Conservation (phyloP, 2,797 vertebrate genomes). For the Lacerta bilineata region DNA sequence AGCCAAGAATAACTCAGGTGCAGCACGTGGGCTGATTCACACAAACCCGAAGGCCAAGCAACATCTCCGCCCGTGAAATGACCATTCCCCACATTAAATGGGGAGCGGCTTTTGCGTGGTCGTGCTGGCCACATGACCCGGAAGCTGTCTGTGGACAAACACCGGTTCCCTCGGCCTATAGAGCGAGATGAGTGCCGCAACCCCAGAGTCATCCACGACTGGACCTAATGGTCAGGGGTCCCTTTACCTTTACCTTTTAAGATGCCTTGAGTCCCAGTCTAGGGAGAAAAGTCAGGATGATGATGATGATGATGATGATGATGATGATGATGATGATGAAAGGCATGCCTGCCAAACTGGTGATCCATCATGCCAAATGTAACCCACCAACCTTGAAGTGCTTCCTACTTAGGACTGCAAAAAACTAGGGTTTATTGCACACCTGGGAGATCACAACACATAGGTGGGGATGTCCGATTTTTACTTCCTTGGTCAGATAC, state of each 20-base stretch:
- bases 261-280: no score
- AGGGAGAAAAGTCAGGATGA: no score
- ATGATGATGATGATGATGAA: no score
- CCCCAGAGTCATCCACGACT: no score
- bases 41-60: fast-evolving
- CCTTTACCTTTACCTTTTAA: no score
- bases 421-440: background rate
- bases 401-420: background rate
- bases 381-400: background rate
- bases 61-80: background rate
- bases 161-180: fast-evolving
- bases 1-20: slow-evolving; percentile 24
- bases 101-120: no score
- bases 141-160: no score
- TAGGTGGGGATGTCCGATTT: background rate
- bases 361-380: background rate
- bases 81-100: no score
- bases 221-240: no score
- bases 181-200: no score
- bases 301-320: no score
- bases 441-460: background rate
- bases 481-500: background rate
- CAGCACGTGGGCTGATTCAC: background rate
- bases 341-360: background rate
- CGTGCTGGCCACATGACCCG: no score